Evolutionary conservation across 2,888 invertebrate species (phyloP).

Genomic region (Oasisia sp.): DNA sequence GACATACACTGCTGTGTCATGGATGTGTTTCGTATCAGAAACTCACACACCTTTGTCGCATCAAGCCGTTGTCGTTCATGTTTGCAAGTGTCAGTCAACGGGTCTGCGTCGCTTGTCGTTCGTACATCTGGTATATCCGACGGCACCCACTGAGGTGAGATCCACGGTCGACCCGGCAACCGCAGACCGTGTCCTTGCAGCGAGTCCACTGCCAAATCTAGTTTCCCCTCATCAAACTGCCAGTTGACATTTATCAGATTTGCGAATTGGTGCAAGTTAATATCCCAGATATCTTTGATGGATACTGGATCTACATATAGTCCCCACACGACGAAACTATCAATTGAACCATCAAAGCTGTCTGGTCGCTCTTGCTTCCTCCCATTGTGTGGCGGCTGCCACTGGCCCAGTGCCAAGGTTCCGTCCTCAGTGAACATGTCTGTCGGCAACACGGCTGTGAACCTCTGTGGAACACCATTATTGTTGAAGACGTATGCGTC

Average conservation of each 20-base stretch:
- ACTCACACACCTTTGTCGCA: background rate
- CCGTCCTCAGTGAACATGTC: conserved; percentile 42
- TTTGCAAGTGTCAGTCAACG: background rate
- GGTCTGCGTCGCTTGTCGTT: background rate
- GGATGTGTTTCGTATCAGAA: background rate
- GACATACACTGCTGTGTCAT: background rate
- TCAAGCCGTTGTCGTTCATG: background rate
- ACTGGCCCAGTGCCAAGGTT: conserved; percentile 47
- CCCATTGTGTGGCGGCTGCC: conserved; percentile 46
- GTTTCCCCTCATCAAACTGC: conserved; percentile 50
- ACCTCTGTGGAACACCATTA: conserved; percentile 39
- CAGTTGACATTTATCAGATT: conserved; percentile 37
- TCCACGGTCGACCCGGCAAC: conserved; percentile 47
- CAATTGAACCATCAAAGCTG: conserved; percentile 45
- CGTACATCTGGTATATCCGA: conserved; percentile 36
- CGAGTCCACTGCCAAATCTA: conserved; percentile 29
- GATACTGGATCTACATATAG: conserved; percentile 43
- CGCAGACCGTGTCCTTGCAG: conserved; percentile 28
- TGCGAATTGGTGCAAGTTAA: conserved; percentile 43
- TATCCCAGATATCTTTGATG: conserved; percentile 45
- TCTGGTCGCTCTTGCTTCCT: conserved; percentile 33
- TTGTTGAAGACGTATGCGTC: conserved; percentile 44
- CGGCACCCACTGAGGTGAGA: conserved; percentile 47
- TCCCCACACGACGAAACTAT: conserved; percentile 50
- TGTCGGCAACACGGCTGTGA: conserved; percentile 31